Conservation (phyloP, 2,888 invertebrate species). For the Mactromeris polynyma region DNA sequence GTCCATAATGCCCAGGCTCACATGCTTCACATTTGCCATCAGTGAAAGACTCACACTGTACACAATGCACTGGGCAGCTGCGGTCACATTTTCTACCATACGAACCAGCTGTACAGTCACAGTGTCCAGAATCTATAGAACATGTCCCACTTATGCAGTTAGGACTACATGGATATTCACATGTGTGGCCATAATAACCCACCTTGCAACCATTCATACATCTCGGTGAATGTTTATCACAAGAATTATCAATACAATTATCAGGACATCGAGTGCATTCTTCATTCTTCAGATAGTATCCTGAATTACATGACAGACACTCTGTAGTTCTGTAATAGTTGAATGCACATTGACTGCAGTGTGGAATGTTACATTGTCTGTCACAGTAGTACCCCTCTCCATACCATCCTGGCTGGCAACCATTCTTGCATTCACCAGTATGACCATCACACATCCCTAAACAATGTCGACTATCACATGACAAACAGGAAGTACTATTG, state of each 20-base stretch:
- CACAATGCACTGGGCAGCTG: slow-evolving; percentile 58
- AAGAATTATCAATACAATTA: slow-evolving; percentile 46
- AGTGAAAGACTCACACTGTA: slow-evolving; percentile 44
- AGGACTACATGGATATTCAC: slow-evolving; percentile 61
- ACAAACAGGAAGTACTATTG: slow-evolving; percentile 26
- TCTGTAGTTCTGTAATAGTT: slow-evolving; percentile 9
- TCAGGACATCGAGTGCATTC: slow-evolving; percentile 57
- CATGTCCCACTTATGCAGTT: slow-evolving; percentile 59
- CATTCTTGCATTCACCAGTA: slow-evolving; percentile 61
- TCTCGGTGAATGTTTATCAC: slow-evolving; percentile 37
- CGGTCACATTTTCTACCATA: slow-evolving; percentile 65
- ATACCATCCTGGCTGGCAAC: slow-evolving; percentile 69
- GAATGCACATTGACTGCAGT: slow-evolving; percentile 60
- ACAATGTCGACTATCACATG: slow-evolving; percentile 54
- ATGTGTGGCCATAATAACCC: slow-evolving; percentile 61
- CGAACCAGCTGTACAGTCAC: slow-evolving; percentile 68
- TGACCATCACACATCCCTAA: slow-evolving; percentile 42
- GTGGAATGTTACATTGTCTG: slow-evolving; percentile 51
- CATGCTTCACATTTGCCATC: slow-evolving; percentile 62
- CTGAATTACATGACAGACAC: slow-evolving; percentile 58
- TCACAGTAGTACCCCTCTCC: slow-evolving; percentile 61
- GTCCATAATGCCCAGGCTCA: slow-evolving; percentile 67
- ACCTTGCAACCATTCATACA: slow-evolving; percentile 62
- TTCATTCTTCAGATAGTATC: slow-evolving; percentile 50
- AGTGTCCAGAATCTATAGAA: slow-evolving; percentile 50